These are phyloP conservation scores for Scomber japonicus DNA, from an alignment of 2,113 vertebrate genomes.

Conservation along the genomic window DNA sequence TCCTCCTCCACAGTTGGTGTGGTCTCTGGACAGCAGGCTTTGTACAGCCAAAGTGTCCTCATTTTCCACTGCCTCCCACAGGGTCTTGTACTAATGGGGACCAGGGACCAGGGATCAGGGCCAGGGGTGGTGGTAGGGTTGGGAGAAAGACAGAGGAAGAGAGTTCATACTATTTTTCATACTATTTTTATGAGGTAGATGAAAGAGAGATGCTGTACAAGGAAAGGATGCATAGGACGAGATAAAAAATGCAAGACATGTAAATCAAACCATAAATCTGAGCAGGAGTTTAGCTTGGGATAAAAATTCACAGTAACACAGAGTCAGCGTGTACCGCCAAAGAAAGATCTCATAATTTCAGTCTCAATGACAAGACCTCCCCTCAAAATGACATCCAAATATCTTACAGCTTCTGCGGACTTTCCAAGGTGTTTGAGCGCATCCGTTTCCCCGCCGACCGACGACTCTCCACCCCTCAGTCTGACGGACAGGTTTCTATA, in stretches of 20 bases:
- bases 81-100: constrained; percentile 78
- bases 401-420: constrained; percentile 75
- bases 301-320: constrained; percentile 24
- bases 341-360: constrained; percentile 10
- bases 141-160: not conserved
- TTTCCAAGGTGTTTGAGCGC: constrained; percentile 62
- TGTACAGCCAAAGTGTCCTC: constrained; percentile 84
- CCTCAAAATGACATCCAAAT: not conserved
- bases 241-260: constrained; percentile 5
- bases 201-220: not conserved
- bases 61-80: constrained; percentile 86
- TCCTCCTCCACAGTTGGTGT: constrained; percentile 48
- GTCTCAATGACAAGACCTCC: not conserved
- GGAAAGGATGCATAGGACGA: not conserved
- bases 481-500: constrained; percentile 85
- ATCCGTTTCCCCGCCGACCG: constrained; percentile 43
- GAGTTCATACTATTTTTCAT: not conserved
- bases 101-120: constrained; percentile 15
- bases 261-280: constrained; percentile 57
- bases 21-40: constrained; percentile 77
- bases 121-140: not conserved
- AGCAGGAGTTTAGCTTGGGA: constrained; percentile 2
- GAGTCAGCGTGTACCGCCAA: constrained; percentile 25
- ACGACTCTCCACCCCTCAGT: constrained; percentile 76
- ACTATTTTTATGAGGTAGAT: constrained; percentile 11